Base-by-base conservation (phyloP, 2,888 invertebrate species). In the Orthonevra nobilis region DNA sequence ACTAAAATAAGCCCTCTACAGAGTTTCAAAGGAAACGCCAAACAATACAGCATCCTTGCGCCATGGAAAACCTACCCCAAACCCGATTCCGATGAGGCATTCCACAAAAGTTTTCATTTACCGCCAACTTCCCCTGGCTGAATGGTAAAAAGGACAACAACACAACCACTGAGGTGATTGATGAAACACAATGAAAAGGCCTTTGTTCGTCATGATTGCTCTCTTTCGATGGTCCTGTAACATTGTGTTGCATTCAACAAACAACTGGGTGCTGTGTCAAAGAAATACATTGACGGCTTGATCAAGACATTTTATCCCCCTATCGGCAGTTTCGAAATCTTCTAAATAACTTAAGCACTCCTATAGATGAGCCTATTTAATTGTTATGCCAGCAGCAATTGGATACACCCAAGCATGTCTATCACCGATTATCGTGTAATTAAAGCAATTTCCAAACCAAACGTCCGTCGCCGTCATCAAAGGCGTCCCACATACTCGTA, bases 401-500 rank as follows among this genome's bases (percentile, higher is more conserved):
- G 28, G 14, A 20, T 20, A 36, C 23, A 23, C 28, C n/a, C 2
- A n/a, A 38, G 30, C 58, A 56, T 63, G 10, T 63, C 44, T 63
- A 56, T 42, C 50, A 44, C 19, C 69, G 38, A 40, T 68, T 46
- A 68, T 32, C 10, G 12, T 52, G 40, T 19, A 58, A 69, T 69
- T 56, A 69, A 40, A 20, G 7, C 7, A 34, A 61, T 42, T 23
- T 52, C 66, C 46, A 30, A 19, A 50, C 46, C 30, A 15, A 40
- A 32, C 23, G 23, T 5, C 5, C 42, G 42, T 38, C 50, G 69
- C 69, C 56, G 38, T 46, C 70, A 64, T 77, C 70, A 77, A 75
- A 75, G 48, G 10, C 32, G 17, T 10, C 38, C 15, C 26, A n/a
- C 28, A 26, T 28, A 30, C 64, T 23, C 23, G n/a, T n/a, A n/a